phyloP scores from a whole-genome alignment of 2,797 vertebrate genomes.

The Psittacula echo region DNA sequence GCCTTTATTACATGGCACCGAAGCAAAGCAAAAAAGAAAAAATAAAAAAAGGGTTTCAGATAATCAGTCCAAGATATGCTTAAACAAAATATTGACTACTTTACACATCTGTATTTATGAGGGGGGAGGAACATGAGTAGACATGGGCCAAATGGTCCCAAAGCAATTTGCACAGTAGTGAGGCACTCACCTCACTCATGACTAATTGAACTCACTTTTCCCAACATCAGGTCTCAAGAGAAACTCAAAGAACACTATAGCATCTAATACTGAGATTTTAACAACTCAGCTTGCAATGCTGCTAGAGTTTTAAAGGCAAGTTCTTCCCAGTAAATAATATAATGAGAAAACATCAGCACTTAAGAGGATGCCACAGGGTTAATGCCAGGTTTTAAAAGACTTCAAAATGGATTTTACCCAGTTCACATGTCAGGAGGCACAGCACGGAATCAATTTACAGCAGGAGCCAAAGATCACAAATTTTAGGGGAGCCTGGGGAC shows the following conservation, averaged over 20 bases:
- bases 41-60: background rate
- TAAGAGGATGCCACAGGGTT: conserved; percentile 70
- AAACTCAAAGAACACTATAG: conserved; percentile 34
- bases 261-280: conserved; percentile 36
- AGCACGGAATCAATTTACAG: conserved; percentile 80
- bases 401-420: conserved; percentile 63
- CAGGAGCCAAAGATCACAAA: conserved; percentile 82
- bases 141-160: conserved; percentile 60
- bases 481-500: conserved; percentile 79
- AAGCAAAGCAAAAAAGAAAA: background rate
- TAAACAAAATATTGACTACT: conserved; percentile 42
- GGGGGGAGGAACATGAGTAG: conserved; percentile 17
- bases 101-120: conserved; percentile 59
- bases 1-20: background rate
- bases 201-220: conserved; percentile 65
- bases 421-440: conserved; percentile 69
- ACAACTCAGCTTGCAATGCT: conserved; percentile 24
- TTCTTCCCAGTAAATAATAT: conserved; percentile 56
- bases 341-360: conserved; percentile 49
- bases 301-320: conserved; percentile 40
- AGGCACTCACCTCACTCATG: conserved; percentile 59
- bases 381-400: conserved; percentile 71
- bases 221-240: conserved; percentile 46
- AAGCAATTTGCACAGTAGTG: conserved; percentile 67
- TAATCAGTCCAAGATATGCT: conserved; percentile 52